phyloP scores from a whole-genome alignment of 1,140 invertebrate species.

The Drosophila ambigua region DNA sequence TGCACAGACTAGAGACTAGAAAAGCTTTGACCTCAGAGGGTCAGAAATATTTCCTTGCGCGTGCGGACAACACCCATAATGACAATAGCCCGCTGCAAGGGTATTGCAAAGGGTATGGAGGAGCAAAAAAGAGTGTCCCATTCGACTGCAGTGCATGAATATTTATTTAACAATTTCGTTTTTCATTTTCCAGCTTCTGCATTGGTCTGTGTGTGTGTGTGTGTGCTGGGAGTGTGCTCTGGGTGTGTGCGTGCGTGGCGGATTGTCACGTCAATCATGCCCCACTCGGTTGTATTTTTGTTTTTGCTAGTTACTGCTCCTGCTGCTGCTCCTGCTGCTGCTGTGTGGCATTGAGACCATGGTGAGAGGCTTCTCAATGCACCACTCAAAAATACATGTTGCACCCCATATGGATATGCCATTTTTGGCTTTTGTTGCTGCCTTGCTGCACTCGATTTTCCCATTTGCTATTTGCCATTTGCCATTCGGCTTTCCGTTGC shows the following conservation, averaged over 20 bases:
- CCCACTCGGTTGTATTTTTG: not conserved
- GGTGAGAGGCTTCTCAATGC: too few relatives aligned
- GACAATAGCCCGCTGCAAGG: too few relatives aligned
- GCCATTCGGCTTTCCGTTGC: not conserved
- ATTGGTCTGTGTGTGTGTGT: not conserved
- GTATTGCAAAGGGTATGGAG: too few relatives aligned
- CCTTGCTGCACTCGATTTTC: slow-evolving; percentile 37
- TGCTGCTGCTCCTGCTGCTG: not conserved
- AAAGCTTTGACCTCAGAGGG: too few relatives aligned
- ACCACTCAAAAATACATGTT: not conserved
- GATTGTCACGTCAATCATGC: slow-evolving; percentile 48
- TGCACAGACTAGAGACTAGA: too few relatives aligned
- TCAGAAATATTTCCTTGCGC: too few relatives aligned
- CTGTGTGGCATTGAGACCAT: too few relatives aligned
- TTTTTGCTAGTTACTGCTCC: not conserved
- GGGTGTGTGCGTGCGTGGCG: not conserved
- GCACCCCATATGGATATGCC: slow-evolving; percentile 25
- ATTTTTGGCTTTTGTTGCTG: slow-evolving; percentile 48
- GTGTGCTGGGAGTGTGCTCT: slow-evolving; percentile 2
- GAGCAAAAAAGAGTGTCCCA: too few relatives aligned
- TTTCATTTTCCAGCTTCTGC: slow-evolving; percentile 22
- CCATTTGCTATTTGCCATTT: slow-evolving; percentile 44
- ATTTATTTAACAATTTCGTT: slow-evolving; percentile 66
- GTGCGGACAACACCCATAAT: too few relatives aligned
- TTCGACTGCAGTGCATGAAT: slow-evolving; percentile 44